Evolutionary conservation across 2,113 vertebrate species (phyloP).

Genomic region (Raphicerus campestris): DNA sequence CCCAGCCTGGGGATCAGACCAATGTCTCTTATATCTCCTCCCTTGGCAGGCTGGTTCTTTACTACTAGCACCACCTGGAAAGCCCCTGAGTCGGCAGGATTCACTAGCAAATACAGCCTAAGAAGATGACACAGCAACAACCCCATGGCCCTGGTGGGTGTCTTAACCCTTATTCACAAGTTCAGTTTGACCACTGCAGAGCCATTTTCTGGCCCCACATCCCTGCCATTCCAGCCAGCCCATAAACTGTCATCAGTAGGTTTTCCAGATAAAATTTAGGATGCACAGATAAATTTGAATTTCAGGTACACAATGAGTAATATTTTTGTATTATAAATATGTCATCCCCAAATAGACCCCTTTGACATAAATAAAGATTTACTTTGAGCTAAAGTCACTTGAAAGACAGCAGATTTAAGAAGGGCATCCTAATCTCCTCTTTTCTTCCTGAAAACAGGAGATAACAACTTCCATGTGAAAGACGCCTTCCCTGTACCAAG

Average conservation of each 20-base stretch:
- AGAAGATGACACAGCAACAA: background rate
- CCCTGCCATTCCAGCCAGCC: background rate
- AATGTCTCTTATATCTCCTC: background rate
- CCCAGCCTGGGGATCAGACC: background rate
- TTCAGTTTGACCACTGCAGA: background rate
- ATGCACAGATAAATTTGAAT: background rate
- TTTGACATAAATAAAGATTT: background rate
- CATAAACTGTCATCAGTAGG: background rate
- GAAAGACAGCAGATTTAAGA: background rate
- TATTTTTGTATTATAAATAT: background rate
- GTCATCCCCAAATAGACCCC: background rate
- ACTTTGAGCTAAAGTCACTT: background rate
- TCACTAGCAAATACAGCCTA: background rate
- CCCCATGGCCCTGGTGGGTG: background rate
- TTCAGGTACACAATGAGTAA: background rate
- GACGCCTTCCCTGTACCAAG: background rate
- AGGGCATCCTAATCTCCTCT: background rate
- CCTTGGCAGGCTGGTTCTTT: background rate
- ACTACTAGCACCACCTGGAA: background rate
- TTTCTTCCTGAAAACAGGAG: background rate
- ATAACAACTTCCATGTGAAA: background rate
- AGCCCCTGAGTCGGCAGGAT: background rate
- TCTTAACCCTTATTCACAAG: background rate
- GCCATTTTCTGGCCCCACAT: background rate
- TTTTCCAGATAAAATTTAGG: conserved; percentile 20